These are phyloP conservation scores for Sesia bembeciformis DNA, from an alignment of 2,888 invertebrate genomes.

Conservation along the genomic window DNA sequence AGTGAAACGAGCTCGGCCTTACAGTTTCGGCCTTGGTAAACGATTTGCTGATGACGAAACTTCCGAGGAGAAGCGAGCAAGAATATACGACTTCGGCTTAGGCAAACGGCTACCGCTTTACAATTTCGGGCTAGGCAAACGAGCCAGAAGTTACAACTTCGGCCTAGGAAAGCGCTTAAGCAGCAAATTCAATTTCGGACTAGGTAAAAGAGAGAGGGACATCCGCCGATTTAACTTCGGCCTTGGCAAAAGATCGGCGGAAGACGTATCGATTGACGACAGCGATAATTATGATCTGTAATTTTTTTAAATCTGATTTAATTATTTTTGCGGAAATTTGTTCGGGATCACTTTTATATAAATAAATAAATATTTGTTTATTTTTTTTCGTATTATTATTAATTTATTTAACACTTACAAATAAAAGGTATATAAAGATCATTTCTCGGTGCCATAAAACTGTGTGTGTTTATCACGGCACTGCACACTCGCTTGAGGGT, in stretches of 20 bases:
- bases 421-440: no score
- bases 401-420: neutral
- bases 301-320: slow-evolving; percentile 1
- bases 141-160: slow-evolving; percentile 65
- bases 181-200: slow-evolving; percentile 71
- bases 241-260: slow-evolving; percentile 67
- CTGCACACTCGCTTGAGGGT: no score
- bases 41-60: slow-evolving; percentile 56
- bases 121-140: slow-evolving; percentile 68
- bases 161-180: slow-evolving; percentile 71
- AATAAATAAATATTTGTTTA: neutral
- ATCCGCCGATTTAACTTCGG: slow-evolving; percentile 72
- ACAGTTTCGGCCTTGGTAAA: slow-evolving; percentile 82
- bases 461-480: no score
- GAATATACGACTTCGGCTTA: slow-evolving; percentile 60
- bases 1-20: slow-evolving; percentile 76
- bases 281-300: neutral
- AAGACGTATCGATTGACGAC: slow-evolving; percentile 17
- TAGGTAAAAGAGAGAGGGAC: slow-evolving; percentile 71
- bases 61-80: slow-evolving; percentile 49
- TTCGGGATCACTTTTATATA: slow-evolving; percentile 17
- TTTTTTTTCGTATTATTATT: neutral
- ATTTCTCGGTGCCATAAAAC: no score
- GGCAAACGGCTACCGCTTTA: slow-evolving; percentile 61
- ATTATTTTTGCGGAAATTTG: slow-evolving; percentile 9